Percentiles rank a stretch among this genome's conserved stretches.
Conservation (phyloP, 2,797 vertebrate species). For the Phataginus tricuspis region DNA sequence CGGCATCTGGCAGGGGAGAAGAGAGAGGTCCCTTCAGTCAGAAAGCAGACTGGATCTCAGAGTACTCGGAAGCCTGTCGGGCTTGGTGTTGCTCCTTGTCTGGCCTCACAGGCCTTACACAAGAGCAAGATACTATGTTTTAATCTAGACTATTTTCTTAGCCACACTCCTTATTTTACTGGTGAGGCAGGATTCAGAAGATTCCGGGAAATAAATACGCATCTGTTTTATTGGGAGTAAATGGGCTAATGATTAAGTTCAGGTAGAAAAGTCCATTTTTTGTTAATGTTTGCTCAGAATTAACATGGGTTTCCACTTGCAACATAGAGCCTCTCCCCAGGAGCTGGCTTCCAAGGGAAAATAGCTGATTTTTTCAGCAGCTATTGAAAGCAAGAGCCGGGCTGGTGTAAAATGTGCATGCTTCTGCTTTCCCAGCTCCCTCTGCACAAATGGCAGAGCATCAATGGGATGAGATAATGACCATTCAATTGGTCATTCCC, state of each 20-base stretch:
- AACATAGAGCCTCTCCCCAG: constrained; percentile 1
- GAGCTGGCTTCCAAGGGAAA: constrained; percentile 37
- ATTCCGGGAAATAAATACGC: not conserved
- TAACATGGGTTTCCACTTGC: constrained; percentile 61
- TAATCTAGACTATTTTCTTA: not conserved
- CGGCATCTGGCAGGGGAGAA: not conserved
- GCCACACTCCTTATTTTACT: not conserved
- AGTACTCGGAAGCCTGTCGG: not conserved
- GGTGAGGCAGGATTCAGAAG: not conserved
- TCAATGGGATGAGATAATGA: constrained; percentile 67
- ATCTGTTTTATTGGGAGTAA: constrained; percentile 26
- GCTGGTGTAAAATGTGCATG: constrained; percentile 21
- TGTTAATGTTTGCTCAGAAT: constrained; percentile 48
- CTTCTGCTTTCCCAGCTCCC: constrained; percentile 48
- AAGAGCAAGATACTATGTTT: not conserved
- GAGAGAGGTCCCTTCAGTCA: not conserved
- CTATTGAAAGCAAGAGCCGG: constrained; percentile 50
- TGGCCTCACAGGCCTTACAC: not conserved
- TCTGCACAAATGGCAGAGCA: constrained; percentile 52
- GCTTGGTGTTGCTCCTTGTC: not conserved
- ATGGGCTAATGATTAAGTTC: constrained; percentile 27
- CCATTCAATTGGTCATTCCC: constrained; percentile 66
- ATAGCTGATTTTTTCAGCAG: constrained; percentile 58
- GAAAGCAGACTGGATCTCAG: not conserved
- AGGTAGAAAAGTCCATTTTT: not conserved